Base-by-base conservation (phyloP, 2,888 invertebrate genomes). In the Tipula lateralis region DNA sequence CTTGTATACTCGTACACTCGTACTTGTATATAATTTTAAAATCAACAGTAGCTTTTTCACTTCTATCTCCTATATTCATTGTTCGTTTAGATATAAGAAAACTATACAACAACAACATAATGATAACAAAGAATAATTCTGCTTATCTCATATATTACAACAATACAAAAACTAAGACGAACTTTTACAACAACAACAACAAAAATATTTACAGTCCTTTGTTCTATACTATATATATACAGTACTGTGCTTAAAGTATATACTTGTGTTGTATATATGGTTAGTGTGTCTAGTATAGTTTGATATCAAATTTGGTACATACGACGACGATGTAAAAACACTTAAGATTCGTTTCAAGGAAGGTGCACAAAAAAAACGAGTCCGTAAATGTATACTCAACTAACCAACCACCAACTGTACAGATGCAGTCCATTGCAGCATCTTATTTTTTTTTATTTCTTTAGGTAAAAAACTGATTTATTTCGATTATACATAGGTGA, bases 101-200 rank as follows among this genome's bases (percentile, higher is more conserved):
- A 24, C 66, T 66, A 66, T 66, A 24, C 44, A 44, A 44, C 66
- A 66, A 19, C 66, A 66, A 66, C 19, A 0, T 24, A 66, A 66
- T 66, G 66, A 66, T 66, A 66, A 66, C 24, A 66, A 66, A 66
- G 66, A 66, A 66, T 66, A 66, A 66, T 66, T 66, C 66, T 66
- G 24, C 66, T 66, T 66, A 66, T 66, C 66, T 66, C 66, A 66
- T 66, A 66, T 66, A 66, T 66, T 66, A 66, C 66, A 66, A 44
- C 44, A 44, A 16, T 44, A 16, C 44, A 44, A 16, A 44, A 44
- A 19, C 24, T 24, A 24, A 66, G 9, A n/a, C n/a, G n/a, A 66
- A 66, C 9, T 66, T 66, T 66, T 24, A 66, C 24, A 66, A 50
- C 6, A 50, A 50, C 44, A 50, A 50, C 39, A 50, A 50, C n/a